phyloP scores from a whole-genome alignment of 2,797 vertebrate genomes.

The Masticophis lateralis region DNA sequence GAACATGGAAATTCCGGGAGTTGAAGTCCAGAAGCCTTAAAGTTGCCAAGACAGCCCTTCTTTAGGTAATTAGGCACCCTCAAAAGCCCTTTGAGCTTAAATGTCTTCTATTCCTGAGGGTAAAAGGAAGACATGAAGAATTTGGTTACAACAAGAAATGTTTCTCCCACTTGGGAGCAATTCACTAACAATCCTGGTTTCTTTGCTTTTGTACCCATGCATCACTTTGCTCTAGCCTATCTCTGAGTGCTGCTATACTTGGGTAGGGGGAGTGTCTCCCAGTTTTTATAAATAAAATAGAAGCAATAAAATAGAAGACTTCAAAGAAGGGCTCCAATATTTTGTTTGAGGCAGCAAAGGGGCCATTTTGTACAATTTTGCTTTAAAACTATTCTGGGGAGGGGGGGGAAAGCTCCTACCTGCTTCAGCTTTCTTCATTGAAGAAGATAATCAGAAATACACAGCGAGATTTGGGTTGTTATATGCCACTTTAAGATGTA shows the following conservation, averaged over 20 bases:
- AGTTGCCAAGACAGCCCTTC: neutral
- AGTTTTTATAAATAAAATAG: neutral
- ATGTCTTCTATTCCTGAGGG: neutral
- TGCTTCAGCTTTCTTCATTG: neutral
- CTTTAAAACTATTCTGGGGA: neutral
- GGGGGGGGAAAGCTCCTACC: neutral
- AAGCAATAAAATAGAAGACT: neutral
- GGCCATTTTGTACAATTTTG: neutral
- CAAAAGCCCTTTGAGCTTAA: neutral
- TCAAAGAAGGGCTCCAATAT: neutral
- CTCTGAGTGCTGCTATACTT: neutral
- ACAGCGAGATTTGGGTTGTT: neutral
- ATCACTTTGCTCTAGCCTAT: neutral
- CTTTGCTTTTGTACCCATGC: neutral
- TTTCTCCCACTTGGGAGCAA: neutral
- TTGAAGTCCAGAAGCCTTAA: no score
- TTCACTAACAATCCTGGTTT: neutral
- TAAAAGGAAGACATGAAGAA: neutral
- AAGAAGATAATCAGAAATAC: neutral
- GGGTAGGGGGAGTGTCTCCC: no score
- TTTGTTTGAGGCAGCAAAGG: neutral
- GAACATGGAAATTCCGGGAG: no score
- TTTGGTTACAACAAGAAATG: neutral
- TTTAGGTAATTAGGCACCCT: neutral
- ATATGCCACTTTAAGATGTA: neutral